Percentiles rank a stretch among this genome's conserved stretches.
Conservation (phyloP, 2,113 vertebrate species). For the Pycnonotus jocosus region DNA sequence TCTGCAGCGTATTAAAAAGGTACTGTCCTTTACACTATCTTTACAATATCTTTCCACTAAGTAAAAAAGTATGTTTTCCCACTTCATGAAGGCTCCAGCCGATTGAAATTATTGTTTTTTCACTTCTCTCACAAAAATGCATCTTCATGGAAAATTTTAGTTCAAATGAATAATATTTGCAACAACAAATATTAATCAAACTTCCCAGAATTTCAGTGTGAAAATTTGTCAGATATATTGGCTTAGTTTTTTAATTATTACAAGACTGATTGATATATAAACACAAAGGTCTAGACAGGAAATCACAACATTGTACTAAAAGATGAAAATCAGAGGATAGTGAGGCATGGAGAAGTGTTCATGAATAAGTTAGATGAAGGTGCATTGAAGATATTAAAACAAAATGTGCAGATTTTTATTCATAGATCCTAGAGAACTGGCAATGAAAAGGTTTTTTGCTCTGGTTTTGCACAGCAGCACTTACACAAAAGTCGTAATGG, state of each 20-base stretch:
- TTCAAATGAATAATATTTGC: background rate
- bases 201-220: background rate
- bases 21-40: too few species aligned
- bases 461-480: background rate
- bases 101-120: background rate
- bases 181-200: background rate
- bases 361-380: background rate
- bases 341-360: background rate
- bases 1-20: background rate
- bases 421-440: background rate
- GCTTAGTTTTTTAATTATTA: background rate
- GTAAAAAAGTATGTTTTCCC: background rate
- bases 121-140: background rate
- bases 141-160: background rate
- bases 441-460: background rate
- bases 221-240: background rate
- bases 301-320: background rate
- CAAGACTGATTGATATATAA: background rate
- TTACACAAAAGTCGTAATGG: background rate
- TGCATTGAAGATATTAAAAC: background rate
- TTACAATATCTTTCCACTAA: background rate
- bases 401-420: background rate
- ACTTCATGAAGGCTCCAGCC: background rate
- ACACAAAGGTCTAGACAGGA: background rate
- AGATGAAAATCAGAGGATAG: background rate